phyloP scores from a whole-genome alignment of 2,113 vertebrate genomes.

The Camelus bactrianus region DNA sequence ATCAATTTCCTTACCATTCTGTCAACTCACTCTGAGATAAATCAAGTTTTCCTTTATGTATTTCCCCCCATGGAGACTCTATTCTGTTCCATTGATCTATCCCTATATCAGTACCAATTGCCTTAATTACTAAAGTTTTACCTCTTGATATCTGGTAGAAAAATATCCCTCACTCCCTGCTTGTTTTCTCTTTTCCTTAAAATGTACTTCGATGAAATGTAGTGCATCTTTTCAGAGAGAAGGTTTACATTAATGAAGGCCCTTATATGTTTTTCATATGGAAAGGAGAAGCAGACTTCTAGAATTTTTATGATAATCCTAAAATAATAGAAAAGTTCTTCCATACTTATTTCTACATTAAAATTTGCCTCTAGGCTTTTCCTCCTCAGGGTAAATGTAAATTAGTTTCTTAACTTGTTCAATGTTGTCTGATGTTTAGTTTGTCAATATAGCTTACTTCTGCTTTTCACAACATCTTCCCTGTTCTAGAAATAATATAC shows the following conservation, averaged over 20 bases:
- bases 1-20: background rate
- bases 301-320: background rate
- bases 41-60: background rate
- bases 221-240: background rate
- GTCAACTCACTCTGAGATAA: background rate
- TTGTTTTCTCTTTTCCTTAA: background rate
- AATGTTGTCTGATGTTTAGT: conserved; percentile 60
- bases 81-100: background rate
- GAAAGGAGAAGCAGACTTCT: background rate
- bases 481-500: conserved; percentile 62
- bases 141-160: background rate
- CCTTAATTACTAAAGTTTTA: background rate
- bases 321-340: background rate
- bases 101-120: background rate
- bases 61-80: fast-evolving
- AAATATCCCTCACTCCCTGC: fast-evolving
- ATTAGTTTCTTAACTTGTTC: conserved; percentile 78
- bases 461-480: conserved; percentile 51
- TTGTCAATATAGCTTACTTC: conserved; percentile 73
- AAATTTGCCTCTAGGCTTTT: conserved; percentile 75
- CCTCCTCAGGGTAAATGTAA: conserved; percentile 69
- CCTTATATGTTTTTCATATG: background rate
- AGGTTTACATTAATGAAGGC: background rate
- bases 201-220: background rate
- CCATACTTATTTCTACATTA: conserved; percentile 65